Evolutionary conservation across 2,888 invertebrate genomes (phyloP).

Genomic region (Lithophane leautieri): DNA sequence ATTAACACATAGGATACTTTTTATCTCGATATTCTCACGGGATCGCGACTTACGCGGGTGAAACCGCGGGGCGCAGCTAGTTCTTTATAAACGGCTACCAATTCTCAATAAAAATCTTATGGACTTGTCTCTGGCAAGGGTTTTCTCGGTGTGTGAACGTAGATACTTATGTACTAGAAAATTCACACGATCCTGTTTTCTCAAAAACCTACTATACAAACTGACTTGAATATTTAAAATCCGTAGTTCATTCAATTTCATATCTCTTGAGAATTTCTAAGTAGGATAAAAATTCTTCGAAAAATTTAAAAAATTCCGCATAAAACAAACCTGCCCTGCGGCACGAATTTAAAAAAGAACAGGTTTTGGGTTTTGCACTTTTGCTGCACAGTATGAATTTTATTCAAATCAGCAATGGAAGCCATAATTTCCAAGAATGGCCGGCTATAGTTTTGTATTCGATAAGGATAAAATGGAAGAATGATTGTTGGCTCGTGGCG

Average conservation of each 20-base stretch:
- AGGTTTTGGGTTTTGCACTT: slow-evolving; percentile 2
- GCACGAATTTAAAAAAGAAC: slow-evolving; percentile 30
- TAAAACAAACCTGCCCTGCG: slow-evolving; percentile 3
- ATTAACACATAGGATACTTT: no score
- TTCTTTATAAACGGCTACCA: neutral
- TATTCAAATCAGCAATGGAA: slow-evolving; percentile 54
- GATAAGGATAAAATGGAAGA: slow-evolving; percentile 48
- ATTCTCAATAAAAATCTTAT: neutral
- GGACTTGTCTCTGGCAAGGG: neutral
- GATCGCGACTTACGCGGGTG: no score
- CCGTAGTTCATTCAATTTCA: neutral
- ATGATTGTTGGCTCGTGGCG: slow-evolving; percentile 60
- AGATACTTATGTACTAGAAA: neutral
- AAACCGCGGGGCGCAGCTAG: no score
- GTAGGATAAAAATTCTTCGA: no score
- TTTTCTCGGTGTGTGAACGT: no score
- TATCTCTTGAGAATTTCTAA: neutral
- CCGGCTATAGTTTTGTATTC: slow-evolving; percentile 55
- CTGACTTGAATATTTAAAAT: neutral
- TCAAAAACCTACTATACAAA: neutral
- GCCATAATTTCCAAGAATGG: slow-evolving; percentile 52
- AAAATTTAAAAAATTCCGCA: neutral
- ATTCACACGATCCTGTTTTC: neutral
- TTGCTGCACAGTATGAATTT: slow-evolving; percentile 14
- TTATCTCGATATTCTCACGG: no score